Conservation (phyloP, 2,113 vertebrate genomes). For the Mustela lutreola region DNA sequence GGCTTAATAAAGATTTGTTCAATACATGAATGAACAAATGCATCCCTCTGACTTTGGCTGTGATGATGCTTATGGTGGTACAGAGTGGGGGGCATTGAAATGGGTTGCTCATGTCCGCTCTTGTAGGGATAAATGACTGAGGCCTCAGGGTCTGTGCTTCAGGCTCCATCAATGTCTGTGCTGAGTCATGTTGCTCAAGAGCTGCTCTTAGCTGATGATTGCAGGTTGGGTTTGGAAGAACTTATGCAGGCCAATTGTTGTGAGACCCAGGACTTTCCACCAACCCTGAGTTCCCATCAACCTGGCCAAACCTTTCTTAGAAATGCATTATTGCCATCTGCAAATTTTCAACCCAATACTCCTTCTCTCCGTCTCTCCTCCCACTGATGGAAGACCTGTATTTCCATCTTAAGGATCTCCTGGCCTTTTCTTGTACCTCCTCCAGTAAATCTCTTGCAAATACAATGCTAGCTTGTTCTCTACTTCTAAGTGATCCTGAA, state of each 20-base stretch:
- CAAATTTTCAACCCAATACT: not conserved
- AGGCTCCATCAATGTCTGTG: not conserved
- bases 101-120: not conserved
- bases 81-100: not conserved
- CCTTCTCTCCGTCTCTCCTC: not conserved
- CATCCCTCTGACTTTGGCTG: not conserved
- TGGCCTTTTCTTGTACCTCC: not conserved
- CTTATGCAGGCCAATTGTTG: not conserved
- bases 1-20: not conserved
- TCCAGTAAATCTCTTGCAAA: not conserved
- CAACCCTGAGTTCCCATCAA: not conserved
- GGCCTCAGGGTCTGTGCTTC: not conserved
- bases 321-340: not conserved
- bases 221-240: fast-evolving
- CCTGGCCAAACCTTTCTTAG: not conserved
- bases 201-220: not conserved
- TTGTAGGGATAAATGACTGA: not conserved
- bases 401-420: not conserved
- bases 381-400: not conserved
- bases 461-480: not conserved
- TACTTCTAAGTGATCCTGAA: constrained; percentile 30
- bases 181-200: not conserved
- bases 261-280: not conserved
- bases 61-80: not conserved
- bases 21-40: not conserved